These are phyloP conservation scores for Cephonodes hylas DNA, from an alignment of 2,888 invertebrate genomes.

Conservation along the genomic window DNA sequence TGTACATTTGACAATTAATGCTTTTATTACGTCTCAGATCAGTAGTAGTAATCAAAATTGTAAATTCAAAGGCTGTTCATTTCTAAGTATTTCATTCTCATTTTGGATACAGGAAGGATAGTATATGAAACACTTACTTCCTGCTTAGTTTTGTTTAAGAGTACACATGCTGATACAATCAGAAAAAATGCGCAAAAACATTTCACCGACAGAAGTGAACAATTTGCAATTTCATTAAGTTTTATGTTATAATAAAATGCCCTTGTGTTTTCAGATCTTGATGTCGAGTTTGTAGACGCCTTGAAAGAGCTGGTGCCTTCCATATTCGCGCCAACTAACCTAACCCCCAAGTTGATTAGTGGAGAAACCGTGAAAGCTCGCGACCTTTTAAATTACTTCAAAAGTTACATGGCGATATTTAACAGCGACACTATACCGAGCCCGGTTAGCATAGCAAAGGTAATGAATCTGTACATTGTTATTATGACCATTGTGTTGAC, in stretches of 20 bases:
- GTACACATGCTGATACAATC: too few relatives aligned
- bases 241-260: background rate
- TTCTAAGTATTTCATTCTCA: too few relatives aligned
- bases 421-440: constrained; percentile 96
- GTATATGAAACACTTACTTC: too few relatives aligned
- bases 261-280: constrained; percentile 10
- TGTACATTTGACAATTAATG: too few relatives aligned
- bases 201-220: background rate
- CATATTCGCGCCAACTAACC: constrained; percentile 1
- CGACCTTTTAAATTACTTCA: constrained; percentile 95
- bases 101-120: too few relatives aligned
- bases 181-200: too few relatives aligned
- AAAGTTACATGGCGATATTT: constrained; percentile 95
- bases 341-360: constrained; percentile 17
- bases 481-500: too few relatives aligned
- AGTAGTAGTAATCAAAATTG: background rate
- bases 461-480: too few relatives aligned
- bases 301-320: background rate
- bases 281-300: constrained; percentile 5
- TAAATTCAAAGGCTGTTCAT: background rate
- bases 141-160: too few relatives aligned
- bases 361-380: constrained; percentile 85
- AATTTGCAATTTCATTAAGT: background rate
- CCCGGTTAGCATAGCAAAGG: constrained; percentile 96
- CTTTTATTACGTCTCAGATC: too few relatives aligned